Evolutionary conservation across 2,113 vertebrate species (phyloP), one percentile per base, ranked within the genome.

Genomic region (Megaceryle maxima): DNA sequence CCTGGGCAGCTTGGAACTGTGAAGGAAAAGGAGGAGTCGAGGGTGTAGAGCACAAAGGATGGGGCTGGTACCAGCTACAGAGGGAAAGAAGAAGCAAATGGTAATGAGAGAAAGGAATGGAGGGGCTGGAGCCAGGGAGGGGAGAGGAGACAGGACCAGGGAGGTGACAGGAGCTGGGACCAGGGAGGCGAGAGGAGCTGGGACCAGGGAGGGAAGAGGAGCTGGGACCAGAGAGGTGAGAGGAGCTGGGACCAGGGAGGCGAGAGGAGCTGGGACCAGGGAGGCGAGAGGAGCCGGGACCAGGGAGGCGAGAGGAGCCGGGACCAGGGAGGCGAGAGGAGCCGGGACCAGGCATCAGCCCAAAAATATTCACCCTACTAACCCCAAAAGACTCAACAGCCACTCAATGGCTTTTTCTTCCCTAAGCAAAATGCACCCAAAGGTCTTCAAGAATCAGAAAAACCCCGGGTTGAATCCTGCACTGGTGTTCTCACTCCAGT

Each of bases 101-200:
- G 46, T 10, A 10, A 46, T 46, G 46, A 46, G n/a, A 62, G 60
- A 63, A 83, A 28, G 50, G 39, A 60, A 60, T 2, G 2, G 69
- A 56, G 51, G 33, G 0, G 3, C 24, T 5, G 41, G 35, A 84
- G 80, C 44, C 44, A 31, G 7, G 0, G 12, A 0, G 1, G 25
- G 11, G 29, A 62, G 68, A n/a, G 62, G 66, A 24, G 24, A 41
- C 2, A 41, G 0, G 31, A 17, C 31, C 55, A 20, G 56, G 31
- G 44, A 46, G 17, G 44, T 18, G 8, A 46, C 64, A 56, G 51
- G 33, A 0, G 3, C 19, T 3, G 35, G 20, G 48, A 16, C 7
- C 64, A 29, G 41, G 46, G 10, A 0, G 1, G 44, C 7, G 8
- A 46, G 69, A 56, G 51, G 33, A 0, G 3, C 19, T 4, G 35